A percentile compares a stretch with the other conserved stretches of the same genome.
These are phyloP conservation scores for Archips xylosteana DNA, from an alignment of 2,888 invertebrate species.

Conservation along the genomic window DNA sequence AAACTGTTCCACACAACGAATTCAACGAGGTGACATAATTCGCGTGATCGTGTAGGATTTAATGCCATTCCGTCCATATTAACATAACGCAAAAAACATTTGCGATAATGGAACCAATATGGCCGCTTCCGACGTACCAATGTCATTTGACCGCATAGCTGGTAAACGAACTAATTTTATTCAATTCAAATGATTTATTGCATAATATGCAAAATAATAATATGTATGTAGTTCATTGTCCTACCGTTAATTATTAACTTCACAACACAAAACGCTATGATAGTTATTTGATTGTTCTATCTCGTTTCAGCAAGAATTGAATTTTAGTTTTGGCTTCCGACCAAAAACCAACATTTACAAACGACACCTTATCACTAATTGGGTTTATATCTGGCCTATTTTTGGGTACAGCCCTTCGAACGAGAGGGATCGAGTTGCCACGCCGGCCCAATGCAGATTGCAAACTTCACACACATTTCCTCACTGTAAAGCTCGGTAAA, in stretches of 20 bases:
- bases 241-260: background rate
- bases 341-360: too few species aligned
- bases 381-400: too few species aligned
- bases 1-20: slow-evolving; percentile 18
- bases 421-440: too few species aligned
- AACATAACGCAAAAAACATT: slow-evolving; percentile 2
- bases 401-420: too few species aligned
- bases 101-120: slow-evolving; percentile 17
- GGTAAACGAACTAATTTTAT: background rate
- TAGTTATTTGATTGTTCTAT: background rate
- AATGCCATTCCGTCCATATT: slow-evolving; percentile 11
- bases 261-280: background rate
- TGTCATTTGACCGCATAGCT: background rate
- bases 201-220: too few species aligned
- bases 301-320: too few species aligned
- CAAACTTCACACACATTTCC: too few species aligned
- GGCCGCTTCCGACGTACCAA: slow-evolving; percentile 24
- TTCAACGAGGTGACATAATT: slow-evolving; percentile 28
- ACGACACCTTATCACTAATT: too few species aligned
- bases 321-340: too few species aligned
- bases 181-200: too few species aligned
- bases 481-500: too few species aligned
- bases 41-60: slow-evolving; percentile 18
- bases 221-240: background rate
- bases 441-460: too few species aligned